These are phyloP conservation scores for Hyposoter didymator DNA, from an alignment of 2,888 invertebrate genomes.

Conservation along the genomic window DNA sequence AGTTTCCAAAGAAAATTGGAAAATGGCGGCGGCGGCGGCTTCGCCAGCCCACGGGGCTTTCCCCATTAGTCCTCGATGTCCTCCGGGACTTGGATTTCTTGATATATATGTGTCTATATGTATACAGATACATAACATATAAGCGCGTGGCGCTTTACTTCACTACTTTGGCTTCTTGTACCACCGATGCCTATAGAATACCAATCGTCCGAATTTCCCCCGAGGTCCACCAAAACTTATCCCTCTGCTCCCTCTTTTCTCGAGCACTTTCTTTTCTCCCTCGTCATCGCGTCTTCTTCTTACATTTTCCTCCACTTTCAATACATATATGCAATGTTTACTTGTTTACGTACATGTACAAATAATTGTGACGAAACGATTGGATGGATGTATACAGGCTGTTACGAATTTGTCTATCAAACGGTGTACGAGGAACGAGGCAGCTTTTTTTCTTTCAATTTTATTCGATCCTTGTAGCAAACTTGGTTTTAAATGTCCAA, in stretches of 20 bases:
- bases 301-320: background rate
- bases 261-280: background rate
- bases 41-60: constrained; percentile 49
- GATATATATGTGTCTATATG: background rate
- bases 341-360: background rate
- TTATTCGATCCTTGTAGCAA: background rate
- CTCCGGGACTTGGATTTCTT: constrained; percentile 54
- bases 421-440: background rate
- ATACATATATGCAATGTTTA: background rate
- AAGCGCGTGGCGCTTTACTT: constrained; percentile 18
- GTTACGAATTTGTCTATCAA: background rate
- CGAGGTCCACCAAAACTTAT: constrained; percentile 60
- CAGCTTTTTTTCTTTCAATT: background rate
- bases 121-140: background rate
- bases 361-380: background rate
- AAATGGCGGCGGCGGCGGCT: constrained; percentile 40
- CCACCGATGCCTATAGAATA: constrained; percentile 69
- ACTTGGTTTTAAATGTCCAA: background rate
- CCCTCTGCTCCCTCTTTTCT: constrained; percentile 1
- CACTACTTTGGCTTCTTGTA: background rate
- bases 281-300: constrained; percentile 24
- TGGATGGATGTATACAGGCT: background rate
- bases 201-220: constrained; percentile 78
- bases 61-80: constrained; percentile 66
- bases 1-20: constrained; percentile 66